These are phyloP conservation scores for Meloidogyne floridensis DNA, from an alignment of 1,140 invertebrate genomes.

Conservation along the genomic window DNA sequence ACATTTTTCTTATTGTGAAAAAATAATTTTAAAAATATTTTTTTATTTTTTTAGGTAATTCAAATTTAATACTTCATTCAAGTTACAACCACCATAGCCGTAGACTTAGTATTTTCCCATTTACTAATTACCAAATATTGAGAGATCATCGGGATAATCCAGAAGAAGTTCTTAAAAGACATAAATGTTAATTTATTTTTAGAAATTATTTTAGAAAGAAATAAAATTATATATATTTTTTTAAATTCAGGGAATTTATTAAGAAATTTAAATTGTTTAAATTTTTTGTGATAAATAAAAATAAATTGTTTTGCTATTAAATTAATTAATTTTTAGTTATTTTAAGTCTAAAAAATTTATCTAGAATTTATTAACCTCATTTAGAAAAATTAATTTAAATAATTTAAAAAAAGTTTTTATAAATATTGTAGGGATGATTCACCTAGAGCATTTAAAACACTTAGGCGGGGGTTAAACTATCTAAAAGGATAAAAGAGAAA, in stretches of 20 bases:
- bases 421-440: too few relatives aligned
- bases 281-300: too few relatives aligned
- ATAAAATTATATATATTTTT: neutral
- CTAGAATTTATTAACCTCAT: too few relatives aligned
- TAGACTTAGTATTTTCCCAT: neutral
- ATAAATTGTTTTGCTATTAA: too few relatives aligned
- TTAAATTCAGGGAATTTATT: neutral
- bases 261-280: too few relatives aligned
- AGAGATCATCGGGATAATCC: neutral
- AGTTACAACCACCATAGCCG: neutral
- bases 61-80: neutral
- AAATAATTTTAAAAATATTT: neutral
- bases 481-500: too few relatives aligned
- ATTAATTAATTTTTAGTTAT: too few relatives aligned
- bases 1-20: neutral
- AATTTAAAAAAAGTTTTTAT: too few relatives aligned
- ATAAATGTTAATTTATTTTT: neutral
- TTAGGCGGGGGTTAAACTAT: too few relatives aligned
- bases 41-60: neutral
- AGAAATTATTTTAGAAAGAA: neutral
- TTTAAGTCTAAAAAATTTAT: too few relatives aligned
- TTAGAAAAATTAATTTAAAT: too few relatives aligned
- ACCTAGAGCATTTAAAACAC: too few relatives aligned
- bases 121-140: slow-evolving; percentile 6
- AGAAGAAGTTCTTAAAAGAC: neutral